These are phyloP conservation scores for Gymnocephalus cernua DNA, from an alignment of 2,113 vertebrate species.

Conservation along the genomic window DNA sequence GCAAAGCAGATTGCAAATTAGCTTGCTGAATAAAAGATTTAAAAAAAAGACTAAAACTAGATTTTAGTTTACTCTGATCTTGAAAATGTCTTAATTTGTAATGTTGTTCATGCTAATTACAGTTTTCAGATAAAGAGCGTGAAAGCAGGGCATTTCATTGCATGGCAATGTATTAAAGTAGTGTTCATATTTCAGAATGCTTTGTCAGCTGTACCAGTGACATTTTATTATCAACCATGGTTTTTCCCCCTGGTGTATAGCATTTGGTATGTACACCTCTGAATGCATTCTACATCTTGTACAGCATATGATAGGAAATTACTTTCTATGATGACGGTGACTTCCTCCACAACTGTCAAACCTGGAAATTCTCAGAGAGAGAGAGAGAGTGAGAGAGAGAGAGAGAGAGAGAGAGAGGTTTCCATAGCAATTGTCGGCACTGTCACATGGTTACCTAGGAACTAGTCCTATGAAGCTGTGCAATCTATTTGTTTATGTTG, in stretches of 20 bases:
- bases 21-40: constrained; percentile 50
- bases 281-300: constrained; percentile 12
- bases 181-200: not conserved
- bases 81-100: constrained; percentile 34
- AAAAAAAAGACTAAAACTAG: constrained; percentile 8
- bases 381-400: not conserved
- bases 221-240: constrained; percentile 9
- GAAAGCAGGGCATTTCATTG: constrained; percentile 6
- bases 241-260: not conserved
- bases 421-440: constrained; percentile 77
- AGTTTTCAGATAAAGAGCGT: not conserved
- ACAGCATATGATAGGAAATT: constrained; percentile 10
- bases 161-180: not conserved
- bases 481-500: constrained; percentile 66
- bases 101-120: constrained; percentile 23
- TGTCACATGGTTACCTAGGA: constrained; percentile 81
- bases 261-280: not conserved
- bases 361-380: constrained; percentile 41
- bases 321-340: constrained; percentile 44
- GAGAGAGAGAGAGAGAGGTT: constrained; percentile 55
- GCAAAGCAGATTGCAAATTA: constrained; percentile 54
- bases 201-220: not conserved
- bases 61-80: constrained; percentile 58
- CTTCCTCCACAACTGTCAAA: constrained; percentile 57
- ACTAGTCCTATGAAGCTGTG: constrained; percentile 67